These are phyloP conservation scores for Girardinus metallicus DNA, from an alignment of 2,797 vertebrate genomes.

Conservation along the genomic window DNA sequence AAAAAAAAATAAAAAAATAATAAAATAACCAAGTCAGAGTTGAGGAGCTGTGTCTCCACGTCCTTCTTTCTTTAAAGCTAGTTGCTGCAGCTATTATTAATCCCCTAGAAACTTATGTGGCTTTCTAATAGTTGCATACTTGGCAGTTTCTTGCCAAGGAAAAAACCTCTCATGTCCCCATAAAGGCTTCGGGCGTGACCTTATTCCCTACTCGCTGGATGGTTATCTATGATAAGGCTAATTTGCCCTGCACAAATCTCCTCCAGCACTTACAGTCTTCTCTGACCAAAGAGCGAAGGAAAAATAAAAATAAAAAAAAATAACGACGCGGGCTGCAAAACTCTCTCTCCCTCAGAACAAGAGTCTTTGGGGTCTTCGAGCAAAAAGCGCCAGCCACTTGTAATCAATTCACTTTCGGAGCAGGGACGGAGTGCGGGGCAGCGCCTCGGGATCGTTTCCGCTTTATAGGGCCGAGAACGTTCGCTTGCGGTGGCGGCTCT, in stretches of 20 bases:
- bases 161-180: not conserved
- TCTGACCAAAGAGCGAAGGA: not conserved
- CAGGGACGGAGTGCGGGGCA: no score
- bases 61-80: not conserved
- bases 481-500: not conserved
- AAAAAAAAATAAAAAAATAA: not conserved
- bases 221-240: not conserved
- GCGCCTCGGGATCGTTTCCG: not conserved
- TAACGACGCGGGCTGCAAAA: not conserved
- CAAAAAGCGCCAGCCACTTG: not conserved
- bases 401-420: not conserved
- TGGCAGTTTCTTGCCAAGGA: not conserved
- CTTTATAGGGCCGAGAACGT: not conserved
- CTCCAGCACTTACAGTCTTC: conserved; percentile 1
- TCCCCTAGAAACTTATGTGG: not conserved
- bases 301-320: not conserved
- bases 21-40: not conserved
- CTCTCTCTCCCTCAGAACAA: not conserved
- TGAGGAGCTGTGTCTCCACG: not conserved
- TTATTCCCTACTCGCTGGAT: not conserved
- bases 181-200: not conserved
- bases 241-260: conserved; percentile 3
- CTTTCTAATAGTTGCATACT: conserved; percentile 3
- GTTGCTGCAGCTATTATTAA: not conserved
- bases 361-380: not conserved